phyloP scores from a whole-genome alignment of 2,797 vertebrate genomes.

The Phalanger gymnotis region DNA sequence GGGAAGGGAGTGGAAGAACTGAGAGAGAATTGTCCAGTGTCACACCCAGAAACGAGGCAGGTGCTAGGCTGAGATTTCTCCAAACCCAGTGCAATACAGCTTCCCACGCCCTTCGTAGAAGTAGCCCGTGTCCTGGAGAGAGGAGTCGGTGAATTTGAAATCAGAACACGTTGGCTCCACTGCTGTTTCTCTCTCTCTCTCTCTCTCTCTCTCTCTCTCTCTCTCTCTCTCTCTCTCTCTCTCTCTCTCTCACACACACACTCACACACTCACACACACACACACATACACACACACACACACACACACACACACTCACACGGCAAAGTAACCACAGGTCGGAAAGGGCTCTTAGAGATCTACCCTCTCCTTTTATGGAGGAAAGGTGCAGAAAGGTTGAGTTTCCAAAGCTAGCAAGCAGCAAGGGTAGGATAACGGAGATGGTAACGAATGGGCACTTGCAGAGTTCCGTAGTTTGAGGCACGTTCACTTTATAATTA shows the following conservation, averaged over 20 bases:
- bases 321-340: neutral
- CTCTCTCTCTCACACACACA: no score
- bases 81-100: neutral
- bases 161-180: neutral
- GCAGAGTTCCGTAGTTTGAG: neutral
- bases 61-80: neutral
- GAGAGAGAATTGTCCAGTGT: neutral
- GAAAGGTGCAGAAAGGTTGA: neutral
- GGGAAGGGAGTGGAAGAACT: neutral
- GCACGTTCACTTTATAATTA: neutral
- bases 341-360: neutral
- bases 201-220: no score
- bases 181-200: no score
- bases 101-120: neutral
- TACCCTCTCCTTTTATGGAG: neutral
- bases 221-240: no score
- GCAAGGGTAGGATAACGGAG: neutral
- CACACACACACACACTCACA: no score
- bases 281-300: no score
- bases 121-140: neutral
- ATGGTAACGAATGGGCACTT: neutral
- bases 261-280: no score
- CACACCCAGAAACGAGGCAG: neutral
- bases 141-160: neutral
- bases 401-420: neutral